phyloP scores from a whole-genome alignment of 2,888 invertebrate genomes.

The Diaprepes abbreviatus region DNA sequence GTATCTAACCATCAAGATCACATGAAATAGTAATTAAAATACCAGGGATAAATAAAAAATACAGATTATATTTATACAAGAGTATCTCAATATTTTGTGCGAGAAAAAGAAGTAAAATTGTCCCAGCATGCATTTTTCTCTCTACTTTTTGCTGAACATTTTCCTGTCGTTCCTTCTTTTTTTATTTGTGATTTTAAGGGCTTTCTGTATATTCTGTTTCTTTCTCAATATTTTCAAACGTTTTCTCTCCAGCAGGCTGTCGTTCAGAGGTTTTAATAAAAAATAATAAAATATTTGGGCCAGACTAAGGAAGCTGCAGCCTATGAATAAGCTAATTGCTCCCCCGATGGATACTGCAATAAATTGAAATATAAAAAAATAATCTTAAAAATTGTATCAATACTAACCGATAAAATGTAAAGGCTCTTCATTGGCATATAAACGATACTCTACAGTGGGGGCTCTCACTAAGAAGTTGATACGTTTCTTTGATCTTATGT shows the following conservation, averaged over 20 bases:
- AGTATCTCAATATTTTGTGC: no score
- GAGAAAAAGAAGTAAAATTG: no score
- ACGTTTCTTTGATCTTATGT: neutral
- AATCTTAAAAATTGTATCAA: neutral
- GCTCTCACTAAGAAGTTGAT: slow-evolving; percentile 27
- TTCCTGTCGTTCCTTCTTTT: neutral
- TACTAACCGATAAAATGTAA: slow-evolving; percentile 36
- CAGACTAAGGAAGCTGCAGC: slow-evolving; percentile 33
- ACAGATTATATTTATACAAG: no score
- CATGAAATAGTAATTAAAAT: no score
- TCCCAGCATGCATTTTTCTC: no score
- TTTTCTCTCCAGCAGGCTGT: neutral
- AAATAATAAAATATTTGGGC: slow-evolving; percentile 33
- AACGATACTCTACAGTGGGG: slow-evolving; percentile 17
- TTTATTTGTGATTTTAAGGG: neutral
- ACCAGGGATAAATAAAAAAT: no score
- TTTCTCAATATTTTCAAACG: neutral
- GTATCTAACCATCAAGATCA: no score
- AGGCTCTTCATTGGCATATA: slow-evolving; percentile 11
- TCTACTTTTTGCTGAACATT: no score
- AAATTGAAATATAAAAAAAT: neutral
- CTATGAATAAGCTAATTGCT: slow-evolving; percentile 32
- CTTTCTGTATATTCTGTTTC: neutral
- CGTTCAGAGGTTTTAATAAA: slow-evolving; percentile 17
- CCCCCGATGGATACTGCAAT: slow-evolving; percentile 36